Evolutionary conservation across 2,113 vertebrate genomes (phyloP).

Genomic region (Jacana jacana): DNA sequence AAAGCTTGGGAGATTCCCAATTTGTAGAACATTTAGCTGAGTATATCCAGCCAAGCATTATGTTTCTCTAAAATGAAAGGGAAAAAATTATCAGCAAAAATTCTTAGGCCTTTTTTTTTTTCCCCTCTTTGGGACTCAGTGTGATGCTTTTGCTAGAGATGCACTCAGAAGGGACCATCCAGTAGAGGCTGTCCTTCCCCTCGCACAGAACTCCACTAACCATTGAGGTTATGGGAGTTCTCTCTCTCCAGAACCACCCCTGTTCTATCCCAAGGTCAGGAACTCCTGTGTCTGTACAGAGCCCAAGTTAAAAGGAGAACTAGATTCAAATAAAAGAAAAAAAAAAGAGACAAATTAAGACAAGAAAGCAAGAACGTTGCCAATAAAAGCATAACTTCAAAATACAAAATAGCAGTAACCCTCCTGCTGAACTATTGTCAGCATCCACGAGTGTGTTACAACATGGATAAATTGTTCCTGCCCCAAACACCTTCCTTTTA

Average conservation of each 20-base stretch:
- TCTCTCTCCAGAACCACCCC: neutral
- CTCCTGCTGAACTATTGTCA: neutral
- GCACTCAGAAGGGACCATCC: neutral
- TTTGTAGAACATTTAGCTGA: neutral
- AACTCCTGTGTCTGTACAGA: neutral
- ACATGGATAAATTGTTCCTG: neutral
- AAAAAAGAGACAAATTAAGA: too few relatives aligned
- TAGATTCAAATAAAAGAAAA: neutral
- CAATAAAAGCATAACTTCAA: neutral
- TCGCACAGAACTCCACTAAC: too few relatives aligned
- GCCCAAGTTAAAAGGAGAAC: neutral
- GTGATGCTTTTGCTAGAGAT: neutral
- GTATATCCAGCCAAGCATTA: neutral
- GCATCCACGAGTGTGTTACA: neutral
- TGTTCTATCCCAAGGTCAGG: neutral
- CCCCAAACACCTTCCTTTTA: neutral
- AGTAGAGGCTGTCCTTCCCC: neutral
- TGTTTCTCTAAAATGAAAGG: neutral
- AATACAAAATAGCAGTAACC: neutral
- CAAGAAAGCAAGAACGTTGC: neutral
- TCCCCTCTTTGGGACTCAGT: neutral
- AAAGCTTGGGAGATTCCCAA: slow-evolving; percentile 47
- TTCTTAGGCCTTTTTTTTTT: neutral
- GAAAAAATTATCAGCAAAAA: neutral
- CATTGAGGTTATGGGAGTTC: neutral